Percentiles rank a stretch among this genome's conserved stretches.
These are phyloP conservation scores for Conus ventricosus DNA, from an alignment of 1,140 invertebrate species.

Conservation along the genomic window DNA sequence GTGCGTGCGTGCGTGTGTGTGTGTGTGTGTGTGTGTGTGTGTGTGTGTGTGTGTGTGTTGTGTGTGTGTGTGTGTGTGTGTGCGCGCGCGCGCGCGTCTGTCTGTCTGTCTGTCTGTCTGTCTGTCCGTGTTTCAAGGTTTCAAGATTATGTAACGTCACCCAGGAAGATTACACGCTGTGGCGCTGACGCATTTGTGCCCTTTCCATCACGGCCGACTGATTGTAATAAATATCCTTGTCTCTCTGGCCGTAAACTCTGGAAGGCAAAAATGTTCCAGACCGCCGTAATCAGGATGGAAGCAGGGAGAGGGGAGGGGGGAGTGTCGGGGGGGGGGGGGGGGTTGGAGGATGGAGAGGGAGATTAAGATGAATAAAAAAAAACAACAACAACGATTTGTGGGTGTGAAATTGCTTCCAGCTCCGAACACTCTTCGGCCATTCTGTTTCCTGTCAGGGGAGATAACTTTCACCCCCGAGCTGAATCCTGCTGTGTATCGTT, in stretches of 20 bases:
- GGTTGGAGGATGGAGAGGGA: background rate
- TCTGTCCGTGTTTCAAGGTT: too few species aligned
- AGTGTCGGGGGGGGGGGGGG: too few species aligned
- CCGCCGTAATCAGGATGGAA: background rate
- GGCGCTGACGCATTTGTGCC: background rate
- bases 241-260: background rate
- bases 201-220: background rate
- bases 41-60: too few species aligned
- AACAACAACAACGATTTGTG: background rate
- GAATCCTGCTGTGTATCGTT: background rate
- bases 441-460: background rate
- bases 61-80: too few species aligned
- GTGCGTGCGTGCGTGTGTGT: too few species aligned
- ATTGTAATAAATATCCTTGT: background rate
- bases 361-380: background rate
- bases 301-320: too few species aligned
- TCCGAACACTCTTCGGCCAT: background rate
- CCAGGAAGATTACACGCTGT: too few species aligned
- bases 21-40: too few species aligned
- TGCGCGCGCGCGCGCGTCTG: too few species aligned
- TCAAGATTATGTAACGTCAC: too few species aligned
- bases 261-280: background rate
- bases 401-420: background rate
- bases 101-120: too few species aligned
- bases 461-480: background rate